Evolutionary conservation across 2,797 vertebrate species (phyloP), one percentile per base, ranked within the genome.

Genomic region (Vespertilio murinus): DNA sequence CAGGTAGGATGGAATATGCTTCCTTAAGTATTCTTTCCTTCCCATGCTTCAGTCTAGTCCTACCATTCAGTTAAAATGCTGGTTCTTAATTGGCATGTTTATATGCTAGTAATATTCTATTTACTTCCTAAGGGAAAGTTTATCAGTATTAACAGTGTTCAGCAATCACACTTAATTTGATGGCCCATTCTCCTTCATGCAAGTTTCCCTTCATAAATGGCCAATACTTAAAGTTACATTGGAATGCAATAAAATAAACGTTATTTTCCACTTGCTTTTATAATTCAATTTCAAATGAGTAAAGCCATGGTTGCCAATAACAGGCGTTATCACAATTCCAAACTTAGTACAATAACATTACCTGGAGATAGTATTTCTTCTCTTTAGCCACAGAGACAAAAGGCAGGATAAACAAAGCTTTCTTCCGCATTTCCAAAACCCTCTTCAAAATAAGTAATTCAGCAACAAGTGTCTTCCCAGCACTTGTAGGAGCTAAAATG

Each of bases 381-480:
- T 99, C 99, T 98, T 99, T 99, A 95, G 99, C 99, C 97, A 99
- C 99, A 94, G 99, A 99, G 23, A 99, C 99, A 97, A 99, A 99
- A 0, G 99, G 99, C 84, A 99, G 98, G 97, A 99, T 99, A 91
- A 99, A 98, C 96, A 99, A 98, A 88, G 99, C 99, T 98, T 99
- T 99, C 95, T 98, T 99, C 97, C 96, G 98, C 9, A 98, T 99
- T 98, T 99, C 99, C 97, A 99, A 96, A 87, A 99, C 99, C 38
- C 99, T 98, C 96, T 99, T 99, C 97, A 99, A 94, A 96, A 99
- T 99, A 89, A 99, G 98, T 97, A 99, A 98, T 97, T 99, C 99
- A 30, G 99, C 99, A 80, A 99, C 99, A 83, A 99, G 98, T 40
- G 99, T 99, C 98, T 99, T 99, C 47, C 99, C 99, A 88, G 99